A percentile compares a stretch with the other conserved stretches of the same genome.
These are phyloP conservation scores for Coenobita brevimanus DNA, from an alignment of 1,140 invertebrate species.

Conservation along the genomic window DNA sequence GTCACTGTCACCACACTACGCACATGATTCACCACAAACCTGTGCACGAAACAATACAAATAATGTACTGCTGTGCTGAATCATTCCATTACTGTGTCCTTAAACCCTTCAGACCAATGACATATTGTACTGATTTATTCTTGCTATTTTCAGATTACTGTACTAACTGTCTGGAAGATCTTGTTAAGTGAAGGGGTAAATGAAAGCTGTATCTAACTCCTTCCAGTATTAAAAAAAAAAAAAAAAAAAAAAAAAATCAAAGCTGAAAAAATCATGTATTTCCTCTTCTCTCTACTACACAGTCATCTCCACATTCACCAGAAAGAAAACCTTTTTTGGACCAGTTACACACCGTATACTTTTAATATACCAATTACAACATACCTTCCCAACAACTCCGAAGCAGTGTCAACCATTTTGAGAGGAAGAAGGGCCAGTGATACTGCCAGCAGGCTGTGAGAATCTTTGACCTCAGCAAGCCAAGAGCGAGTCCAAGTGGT, in stretches of 20 bases:
- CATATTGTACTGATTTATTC: too few relatives aligned
- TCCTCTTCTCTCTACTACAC: too few relatives aligned
- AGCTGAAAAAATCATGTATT: too few relatives aligned
- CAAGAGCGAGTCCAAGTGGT: slow-evolving; percentile 82
- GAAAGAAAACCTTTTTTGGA: too few relatives aligned
- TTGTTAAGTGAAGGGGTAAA: not conserved
- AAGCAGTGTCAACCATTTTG: slow-evolving; percentile 80
- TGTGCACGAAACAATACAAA: not conserved
- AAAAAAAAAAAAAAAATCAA: not conserved
- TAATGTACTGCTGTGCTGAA: not conserved
- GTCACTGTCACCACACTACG: slow-evolving; percentile 70
- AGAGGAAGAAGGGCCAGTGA: slow-evolving; percentile 85
- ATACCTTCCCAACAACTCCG: slow-evolving; percentile 80
- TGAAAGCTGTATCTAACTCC: not conserved
- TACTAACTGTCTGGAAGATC: not conserved
- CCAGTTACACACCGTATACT: too few relatives aligned
- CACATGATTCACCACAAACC: slow-evolving; percentile 66
- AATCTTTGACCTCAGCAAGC: slow-evolving; percentile 79
- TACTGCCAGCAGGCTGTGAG: slow-evolving; percentile 78
- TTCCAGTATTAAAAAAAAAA: not conserved
- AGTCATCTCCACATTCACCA: too few relatives aligned
- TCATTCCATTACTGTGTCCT: too few relatives aligned
- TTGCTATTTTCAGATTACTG: too few relatives aligned
- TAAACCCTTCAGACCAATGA: too few relatives aligned
- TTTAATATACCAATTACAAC: not conserved